These are phyloP conservation scores for Ornithoptera alexandrae DNA, from an alignment of 2,888 invertebrate species.

Conservation along the genomic window DNA sequence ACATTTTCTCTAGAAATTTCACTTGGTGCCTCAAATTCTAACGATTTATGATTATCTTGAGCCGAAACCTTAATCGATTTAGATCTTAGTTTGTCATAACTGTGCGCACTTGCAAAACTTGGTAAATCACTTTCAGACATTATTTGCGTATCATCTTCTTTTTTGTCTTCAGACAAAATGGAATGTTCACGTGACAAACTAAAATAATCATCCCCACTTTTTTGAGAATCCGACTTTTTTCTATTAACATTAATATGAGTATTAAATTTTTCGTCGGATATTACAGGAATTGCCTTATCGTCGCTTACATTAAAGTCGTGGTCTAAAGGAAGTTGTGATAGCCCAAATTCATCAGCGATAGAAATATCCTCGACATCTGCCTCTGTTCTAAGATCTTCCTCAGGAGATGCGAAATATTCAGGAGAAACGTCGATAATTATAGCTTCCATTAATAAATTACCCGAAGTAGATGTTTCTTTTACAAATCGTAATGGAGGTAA, in stretches of 20 bases:
- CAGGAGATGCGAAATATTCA: slow-evolving; percentile 88
- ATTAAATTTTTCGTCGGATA: slow-evolving; percentile 77
- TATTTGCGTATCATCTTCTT: slow-evolving; percentile 80
- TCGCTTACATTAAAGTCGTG: slow-evolving; percentile 70
- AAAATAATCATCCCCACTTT: slow-evolving; percentile 82
- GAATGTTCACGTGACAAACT: slow-evolving; percentile 83
- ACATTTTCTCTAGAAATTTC: slow-evolving; percentile 47
- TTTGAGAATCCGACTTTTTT: slow-evolving; percentile 83
- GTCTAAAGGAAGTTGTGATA: slow-evolving; percentile 70
- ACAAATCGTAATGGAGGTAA: slow-evolving; percentile 92
- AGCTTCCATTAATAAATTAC: slow-evolving; percentile 93
- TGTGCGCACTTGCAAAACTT: slow-evolving; percentile 84
- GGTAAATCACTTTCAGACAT: slow-evolving; percentile 81
- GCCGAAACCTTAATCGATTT: slow-evolving; percentile 56
- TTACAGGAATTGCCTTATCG: slow-evolving; percentile 67
- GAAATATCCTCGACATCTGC: slow-evolving; percentile 93
- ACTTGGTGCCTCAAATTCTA: slow-evolving; percentile 52
- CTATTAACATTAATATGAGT: slow-evolving; percentile 80
- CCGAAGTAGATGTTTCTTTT: slow-evolving; percentile 93
- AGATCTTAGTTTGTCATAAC: slow-evolving; percentile 72
- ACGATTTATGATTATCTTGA: slow-evolving; percentile 58
- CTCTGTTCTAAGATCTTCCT: slow-evolving; percentile 91
- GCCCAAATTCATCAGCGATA: slow-evolving; percentile 85
- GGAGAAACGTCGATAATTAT: slow-evolving; percentile 94
- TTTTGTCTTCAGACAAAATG: slow-evolving; percentile 77